phyloP scores from a whole-genome alignment of 1,140 invertebrate genomes.

The Papilio machaon region DNA sequence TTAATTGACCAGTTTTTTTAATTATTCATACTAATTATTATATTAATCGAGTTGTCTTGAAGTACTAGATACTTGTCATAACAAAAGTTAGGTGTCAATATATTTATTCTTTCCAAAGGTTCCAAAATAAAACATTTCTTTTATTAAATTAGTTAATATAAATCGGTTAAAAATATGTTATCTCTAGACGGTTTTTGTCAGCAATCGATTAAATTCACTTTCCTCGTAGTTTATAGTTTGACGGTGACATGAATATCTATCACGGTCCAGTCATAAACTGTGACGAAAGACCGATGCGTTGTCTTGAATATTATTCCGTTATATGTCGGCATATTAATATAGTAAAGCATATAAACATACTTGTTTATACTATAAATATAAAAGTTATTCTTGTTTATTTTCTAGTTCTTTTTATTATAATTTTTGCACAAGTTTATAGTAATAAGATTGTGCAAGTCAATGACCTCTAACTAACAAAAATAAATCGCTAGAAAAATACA shows the following conservation, averaged over 20 bases:
- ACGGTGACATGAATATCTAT: neutral
- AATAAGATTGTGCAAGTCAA: too few species aligned
- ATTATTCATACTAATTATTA: neutral
- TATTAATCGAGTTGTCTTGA: neutral
- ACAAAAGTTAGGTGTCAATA: too few species aligned
- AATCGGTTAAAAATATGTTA: too few species aligned
- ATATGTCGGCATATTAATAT: neutral
- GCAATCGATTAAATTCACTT: neutral
- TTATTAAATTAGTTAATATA: too few species aligned
- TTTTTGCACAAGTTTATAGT: too few species aligned
- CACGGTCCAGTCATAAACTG: constrained; percentile 7
- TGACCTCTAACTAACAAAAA: too few species aligned
- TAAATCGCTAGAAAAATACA: too few species aligned
- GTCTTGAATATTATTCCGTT: neutral
- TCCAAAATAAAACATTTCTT: too few species aligned
- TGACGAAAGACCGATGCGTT: constrained; percentile 16
- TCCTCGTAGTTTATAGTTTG: neutral
- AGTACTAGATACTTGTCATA: too few species aligned
- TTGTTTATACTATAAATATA: neutral
- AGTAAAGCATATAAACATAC: neutral
- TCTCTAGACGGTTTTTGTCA: too few species aligned
- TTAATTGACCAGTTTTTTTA: neutral
- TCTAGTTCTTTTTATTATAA: too few species aligned
- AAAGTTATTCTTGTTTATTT: neutral
- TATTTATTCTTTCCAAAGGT: too few species aligned